phyloP scores from a whole-genome alignment of 2,888 invertebrate species.

The Ochropacha duplaris region DNA sequence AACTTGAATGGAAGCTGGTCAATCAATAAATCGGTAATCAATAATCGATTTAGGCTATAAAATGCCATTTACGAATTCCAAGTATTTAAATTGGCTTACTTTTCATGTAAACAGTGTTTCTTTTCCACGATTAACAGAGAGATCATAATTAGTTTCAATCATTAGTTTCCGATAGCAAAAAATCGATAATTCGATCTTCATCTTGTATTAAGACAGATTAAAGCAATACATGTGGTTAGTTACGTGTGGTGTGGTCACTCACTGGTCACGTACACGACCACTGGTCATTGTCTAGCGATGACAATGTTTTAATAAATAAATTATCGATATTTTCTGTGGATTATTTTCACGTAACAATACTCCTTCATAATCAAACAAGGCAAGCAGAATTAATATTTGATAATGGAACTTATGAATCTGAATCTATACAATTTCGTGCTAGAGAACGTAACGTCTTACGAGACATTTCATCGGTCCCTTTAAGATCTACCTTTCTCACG shows the following conservation, averaged over 20 bases:
- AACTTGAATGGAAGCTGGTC: not conserved
- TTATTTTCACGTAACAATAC: conserved; percentile 17
- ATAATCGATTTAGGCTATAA: not conserved
- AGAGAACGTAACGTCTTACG: conserved; percentile 51
- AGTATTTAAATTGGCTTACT: not conserved
- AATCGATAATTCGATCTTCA: conserved; percentile 25
- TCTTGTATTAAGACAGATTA: not conserved
- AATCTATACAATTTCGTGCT: no score
- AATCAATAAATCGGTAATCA: not conserved
- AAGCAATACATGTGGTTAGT: not conserved
- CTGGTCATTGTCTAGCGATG: conserved; percentile 52
- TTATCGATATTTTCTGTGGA: conserved; percentile 33
- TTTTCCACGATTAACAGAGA: not conserved
- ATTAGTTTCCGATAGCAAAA: conserved; percentile 28
- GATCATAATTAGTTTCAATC: conserved; percentile 17
- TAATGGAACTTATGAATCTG: not conserved
- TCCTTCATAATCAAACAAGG: conserved; percentile 1
- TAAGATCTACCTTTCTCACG: conserved; percentile 71
- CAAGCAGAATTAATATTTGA: not conserved
- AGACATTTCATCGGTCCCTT: conserved; percentile 56
- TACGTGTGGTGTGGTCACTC: conserved; percentile 41
- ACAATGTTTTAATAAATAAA: conserved; percentile 63
- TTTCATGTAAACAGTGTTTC: not conserved
- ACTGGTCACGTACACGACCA: conserved; percentile 45
- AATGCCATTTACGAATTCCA: not conserved